phyloP scores from a whole-genome alignment of 1,140 invertebrate species.

The Zaprionus davidi region DNA sequence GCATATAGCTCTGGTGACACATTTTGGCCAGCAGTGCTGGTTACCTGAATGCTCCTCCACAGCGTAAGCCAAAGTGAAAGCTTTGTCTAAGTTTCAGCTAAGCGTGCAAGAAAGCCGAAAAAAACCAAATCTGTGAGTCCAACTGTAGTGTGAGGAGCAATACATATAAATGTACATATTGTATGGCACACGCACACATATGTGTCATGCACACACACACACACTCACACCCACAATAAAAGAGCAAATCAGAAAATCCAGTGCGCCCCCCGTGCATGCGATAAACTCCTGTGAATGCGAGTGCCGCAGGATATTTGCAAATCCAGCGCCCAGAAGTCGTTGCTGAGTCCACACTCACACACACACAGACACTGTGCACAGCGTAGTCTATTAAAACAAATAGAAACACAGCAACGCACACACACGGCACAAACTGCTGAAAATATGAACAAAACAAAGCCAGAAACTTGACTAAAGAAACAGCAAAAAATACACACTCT shows the following conservation, averaged over 20 bases:
- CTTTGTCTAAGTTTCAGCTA: constrained; percentile 22
- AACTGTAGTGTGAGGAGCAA: neutral
- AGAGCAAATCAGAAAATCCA: constrained; percentile 79
- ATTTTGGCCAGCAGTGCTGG: constrained; percentile 13
- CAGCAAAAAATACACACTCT: constrained; percentile 20
- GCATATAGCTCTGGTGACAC: constrained; percentile 42
- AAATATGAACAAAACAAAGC: constrained; percentile 65
- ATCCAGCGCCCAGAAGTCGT: constrained; percentile 46
- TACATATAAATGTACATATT: constrained; percentile 25
- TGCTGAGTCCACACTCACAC: constrained; percentile 31
- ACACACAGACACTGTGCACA: constrained; percentile 7
- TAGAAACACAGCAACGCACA: constrained; percentile 49
- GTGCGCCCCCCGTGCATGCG: constrained; percentile 46
- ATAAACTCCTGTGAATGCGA: constrained; percentile 73
- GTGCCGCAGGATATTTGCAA: constrained; percentile 76
- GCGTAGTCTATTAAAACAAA: constrained; percentile 77
- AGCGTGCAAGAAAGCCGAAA: neutral
- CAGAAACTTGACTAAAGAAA: constrained; percentile 38
- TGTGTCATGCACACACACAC: constrained; percentile 5
- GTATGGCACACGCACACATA: neutral
- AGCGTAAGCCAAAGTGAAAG: constrained; percentile 45
- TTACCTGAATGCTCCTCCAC: constrained; percentile 14
- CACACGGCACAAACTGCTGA: constrained; percentile 32
- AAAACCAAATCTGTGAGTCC: neutral
- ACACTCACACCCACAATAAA: constrained; percentile 39